These are phyloP conservation scores for Amiota communis DNA, from an alignment of 2,888 invertebrate species.

Conservation along the genomic window DNA sequence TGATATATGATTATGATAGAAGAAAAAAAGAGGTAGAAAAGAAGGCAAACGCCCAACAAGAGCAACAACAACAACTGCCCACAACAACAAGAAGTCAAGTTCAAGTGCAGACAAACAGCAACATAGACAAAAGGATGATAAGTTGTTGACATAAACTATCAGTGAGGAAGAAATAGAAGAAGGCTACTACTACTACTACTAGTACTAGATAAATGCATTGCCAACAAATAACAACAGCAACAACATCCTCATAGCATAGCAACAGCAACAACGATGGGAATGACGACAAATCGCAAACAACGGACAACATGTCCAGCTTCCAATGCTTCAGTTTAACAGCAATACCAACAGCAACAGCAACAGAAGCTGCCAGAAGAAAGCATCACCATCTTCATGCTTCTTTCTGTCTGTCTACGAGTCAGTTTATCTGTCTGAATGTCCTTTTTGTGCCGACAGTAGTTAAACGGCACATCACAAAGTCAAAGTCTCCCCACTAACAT, in stretches of 20 bases:
- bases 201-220: constrained; percentile 19
- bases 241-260: not conserved
- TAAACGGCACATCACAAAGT: constrained; percentile 10
- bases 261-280: constrained; percentile 1
- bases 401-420: not conserved
- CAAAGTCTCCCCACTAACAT: constrained; percentile 7
- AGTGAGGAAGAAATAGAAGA: constrained; percentile 41
- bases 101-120: constrained; percentile 49
- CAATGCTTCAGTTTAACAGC: too few species aligned
- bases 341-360: too few species aligned
- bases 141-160: constrained; percentile 69
- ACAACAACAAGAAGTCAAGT: constrained; percentile 51
- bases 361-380: not conserved
- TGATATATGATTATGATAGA: constrained; percentile 12
- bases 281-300: constrained; percentile 25
- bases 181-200: constrained; percentile 45
- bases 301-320: constrained; percentile 1
- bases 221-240: constrained; percentile 25
- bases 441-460: constrained; percentile 9
- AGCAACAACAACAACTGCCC: constrained; percentile 66
- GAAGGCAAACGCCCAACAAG: constrained; percentile 49
- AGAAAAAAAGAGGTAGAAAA: not conserved
- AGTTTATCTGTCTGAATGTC: not conserved
- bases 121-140: constrained; percentile 55
- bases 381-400: not conserved